Evolutionary conservation across 64 coral and sea anemone genomes (phyloP), one percentile per base, ranked within the genome.

Genomic region (Anthopleura sola): DNA sequence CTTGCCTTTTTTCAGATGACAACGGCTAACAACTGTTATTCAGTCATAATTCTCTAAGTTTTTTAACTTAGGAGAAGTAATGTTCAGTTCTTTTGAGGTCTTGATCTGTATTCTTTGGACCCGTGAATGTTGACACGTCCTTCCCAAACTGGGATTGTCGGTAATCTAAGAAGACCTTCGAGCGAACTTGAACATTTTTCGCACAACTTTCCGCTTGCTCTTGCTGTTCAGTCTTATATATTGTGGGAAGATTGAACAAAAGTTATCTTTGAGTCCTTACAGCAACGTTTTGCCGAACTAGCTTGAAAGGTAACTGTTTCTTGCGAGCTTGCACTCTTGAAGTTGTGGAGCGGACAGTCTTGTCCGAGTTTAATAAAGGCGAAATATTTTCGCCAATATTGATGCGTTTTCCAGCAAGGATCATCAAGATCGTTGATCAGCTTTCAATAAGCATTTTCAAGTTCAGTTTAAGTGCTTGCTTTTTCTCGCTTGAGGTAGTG

Each of bases 401-500:
- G 40, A 44, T 44, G 40, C 40, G 40, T 37, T 77, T 77, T 77
- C 37, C 75, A 37, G 7, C 66, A 34, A 8, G 66, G 66, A 71
- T 20, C 29, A 33, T 79, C 37, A 38, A 12, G 38, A 40, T 44
- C 76, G 15, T 79, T 79, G 76, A 48, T 26, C 31, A 79, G 76
- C 34, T 79, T 79, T 38, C 75, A 79, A 79, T 23, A 38, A 79
- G 76, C 76, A 79, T 44, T 44, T 79, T 79, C 76, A 79, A 48
- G 76, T 79, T 39, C 48, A 57, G 16, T 83, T 79, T 60, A 83
- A 49, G 82, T 83, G 50, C 18, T 34, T 83, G 50, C 50, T 57
- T 83, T 83, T 38, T 83, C 82, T 28, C 82, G 82, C 39, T 55
- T 83, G 44, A 44, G 76, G 28, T 83, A 83, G 55, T 83, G 55